Percentiles rank a stretch among this genome's conserved stretches.
These are phyloP conservation scores for Drosophila imparisetae DNA, from an alignment of 2,888 invertebrate genomes.

Conservation along the genomic window DNA sequence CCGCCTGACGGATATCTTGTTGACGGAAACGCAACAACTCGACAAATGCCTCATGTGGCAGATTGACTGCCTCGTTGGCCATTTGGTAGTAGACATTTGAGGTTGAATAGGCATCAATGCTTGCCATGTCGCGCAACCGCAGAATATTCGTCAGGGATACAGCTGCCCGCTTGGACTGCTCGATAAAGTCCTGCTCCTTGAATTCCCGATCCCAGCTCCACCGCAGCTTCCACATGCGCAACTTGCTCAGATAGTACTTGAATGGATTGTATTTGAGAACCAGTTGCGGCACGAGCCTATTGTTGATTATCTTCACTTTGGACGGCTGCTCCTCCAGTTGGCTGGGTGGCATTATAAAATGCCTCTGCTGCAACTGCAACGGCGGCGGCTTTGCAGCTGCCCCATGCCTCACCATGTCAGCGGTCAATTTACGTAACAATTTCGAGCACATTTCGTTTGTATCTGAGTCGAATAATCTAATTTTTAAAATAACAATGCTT, in stretches of 20 bases:
- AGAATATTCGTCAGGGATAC: constrained; percentile 45
- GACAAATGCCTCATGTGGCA: constrained; percentile 50
- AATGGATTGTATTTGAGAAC: constrained; percentile 45
- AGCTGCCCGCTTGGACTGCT: constrained; percentile 47
- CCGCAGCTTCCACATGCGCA: constrained; percentile 48
- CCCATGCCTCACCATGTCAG: not conserved
- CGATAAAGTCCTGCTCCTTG: constrained; percentile 42
- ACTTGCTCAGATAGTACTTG: constrained; percentile 57
- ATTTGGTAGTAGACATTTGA: constrained; percentile 56
- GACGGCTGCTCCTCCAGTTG: not conserved
- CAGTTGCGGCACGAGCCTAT: constrained; percentile 40
- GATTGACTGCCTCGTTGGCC: constrained; percentile 47
- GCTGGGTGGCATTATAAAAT: constrained; percentile 42
- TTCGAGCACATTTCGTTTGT: constrained; percentile 40
- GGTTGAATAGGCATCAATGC: constrained; percentile 33
- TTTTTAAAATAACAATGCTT: constrained; percentile 6
- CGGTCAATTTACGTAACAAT: constrained; percentile 24
- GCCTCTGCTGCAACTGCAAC: constrained; percentile 11
- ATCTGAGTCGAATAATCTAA: constrained; percentile 18
- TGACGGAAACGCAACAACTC: constrained; percentile 55
- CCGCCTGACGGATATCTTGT: constrained; percentile 47
- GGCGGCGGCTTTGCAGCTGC: not conserved
- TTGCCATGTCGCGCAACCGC: constrained; percentile 36
- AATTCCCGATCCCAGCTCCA: constrained; percentile 61
- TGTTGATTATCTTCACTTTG: constrained; percentile 29